Percentiles rank a stretch among this genome's conserved stretches.
Conservation (phyloP, 2,113 vertebrate genomes). For the Actenoides hombroni region DNA sequence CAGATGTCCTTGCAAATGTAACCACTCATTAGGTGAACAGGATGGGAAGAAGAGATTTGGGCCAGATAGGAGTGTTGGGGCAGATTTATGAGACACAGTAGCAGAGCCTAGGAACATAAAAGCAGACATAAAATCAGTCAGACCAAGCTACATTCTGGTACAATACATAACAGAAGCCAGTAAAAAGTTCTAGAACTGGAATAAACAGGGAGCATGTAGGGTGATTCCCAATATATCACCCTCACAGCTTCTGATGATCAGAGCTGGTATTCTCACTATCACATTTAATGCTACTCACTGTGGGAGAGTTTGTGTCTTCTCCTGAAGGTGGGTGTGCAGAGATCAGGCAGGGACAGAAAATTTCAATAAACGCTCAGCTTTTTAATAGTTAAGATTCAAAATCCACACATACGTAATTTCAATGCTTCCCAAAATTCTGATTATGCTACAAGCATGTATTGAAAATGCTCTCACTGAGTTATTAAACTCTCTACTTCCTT, state of each 20-base stretch:
- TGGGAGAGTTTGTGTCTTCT: background rate
- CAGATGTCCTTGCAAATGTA: background rate
- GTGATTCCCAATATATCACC: background rate
- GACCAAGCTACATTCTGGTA: background rate
- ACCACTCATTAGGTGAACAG: background rate
- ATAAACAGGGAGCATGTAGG: background rate
- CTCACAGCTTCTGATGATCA: background rate
- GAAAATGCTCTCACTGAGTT: background rate
- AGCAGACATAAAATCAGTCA: background rate
- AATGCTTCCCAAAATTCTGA: background rate
- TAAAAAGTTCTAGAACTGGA: background rate
- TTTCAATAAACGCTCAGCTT: background rate
- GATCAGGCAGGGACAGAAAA: background rate
- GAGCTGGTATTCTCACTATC: background rate
- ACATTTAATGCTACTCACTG: background rate
- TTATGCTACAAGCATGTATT: background rate
- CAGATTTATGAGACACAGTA: background rate
- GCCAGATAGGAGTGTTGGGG: background rate
- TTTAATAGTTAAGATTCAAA: conserved; percentile 1
- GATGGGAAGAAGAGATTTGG: background rate
- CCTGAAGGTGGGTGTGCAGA: background rate
- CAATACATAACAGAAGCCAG: background rate
- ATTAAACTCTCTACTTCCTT: background rate
- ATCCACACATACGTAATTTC: background rate
- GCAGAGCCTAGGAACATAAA: background rate